Conservation (phyloP, 2,797 vertebrate genomes). For the Pantherophis alleghaniensis region DNA sequence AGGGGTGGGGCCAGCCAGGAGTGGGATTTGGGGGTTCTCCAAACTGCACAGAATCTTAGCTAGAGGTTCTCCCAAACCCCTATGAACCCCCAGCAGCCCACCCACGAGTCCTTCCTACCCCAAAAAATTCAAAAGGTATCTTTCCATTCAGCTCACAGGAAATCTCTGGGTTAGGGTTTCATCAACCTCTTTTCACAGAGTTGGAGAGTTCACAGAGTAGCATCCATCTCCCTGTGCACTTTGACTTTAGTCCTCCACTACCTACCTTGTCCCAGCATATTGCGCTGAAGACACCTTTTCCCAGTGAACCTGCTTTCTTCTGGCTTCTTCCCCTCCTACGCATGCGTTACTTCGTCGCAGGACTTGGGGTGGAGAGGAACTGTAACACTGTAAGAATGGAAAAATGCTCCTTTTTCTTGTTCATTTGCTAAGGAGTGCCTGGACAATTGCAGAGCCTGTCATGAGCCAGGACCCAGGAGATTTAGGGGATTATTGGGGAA, state of each 20-base stretch:
- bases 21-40: too few relatives aligned
- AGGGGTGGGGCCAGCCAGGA: too few relatives aligned
- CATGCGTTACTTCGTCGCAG: neutral
- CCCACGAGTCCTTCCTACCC: neutral
- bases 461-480: neutral
- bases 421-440: neutral
- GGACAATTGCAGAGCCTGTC: neutral
- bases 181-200: neutral
- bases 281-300: neutral
- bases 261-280: neutral
- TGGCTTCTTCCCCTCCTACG: neutral
- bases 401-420: neutral
- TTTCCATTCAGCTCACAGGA: neutral
- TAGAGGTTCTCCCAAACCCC: too few relatives aligned
- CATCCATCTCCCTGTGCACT: neutral
- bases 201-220: neutral
- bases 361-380: neutral
- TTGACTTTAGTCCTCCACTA: neutral
- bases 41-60: too few relatives aligned
- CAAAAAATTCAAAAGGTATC: neutral
- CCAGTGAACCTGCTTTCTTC: neutral
- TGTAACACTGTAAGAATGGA: neutral
- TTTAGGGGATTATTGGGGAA: neutral
- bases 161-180: neutral
- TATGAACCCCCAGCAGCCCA: too few relatives aligned